Base-by-base conservation (phyloP, 2,888 invertebrate genomes). In the Drosophila quasianomalipes region DNA sequence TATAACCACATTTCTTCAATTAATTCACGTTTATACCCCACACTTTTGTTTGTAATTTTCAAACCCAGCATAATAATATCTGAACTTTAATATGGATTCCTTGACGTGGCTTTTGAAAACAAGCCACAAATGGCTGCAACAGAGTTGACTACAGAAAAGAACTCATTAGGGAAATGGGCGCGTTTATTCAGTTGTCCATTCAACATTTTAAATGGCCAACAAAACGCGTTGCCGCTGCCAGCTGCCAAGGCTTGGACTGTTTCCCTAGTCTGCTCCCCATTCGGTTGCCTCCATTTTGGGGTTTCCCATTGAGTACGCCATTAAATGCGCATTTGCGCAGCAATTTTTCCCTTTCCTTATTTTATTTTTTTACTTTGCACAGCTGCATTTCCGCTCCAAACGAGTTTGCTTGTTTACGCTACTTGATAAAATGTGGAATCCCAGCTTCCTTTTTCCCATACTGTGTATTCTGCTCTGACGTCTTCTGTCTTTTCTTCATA, bases 331-430 rank as follows among this genome's bases (percentile, higher is more conserved):
- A 90, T 88, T 88, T 85, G 60, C 75, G 76, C 69, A 81, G 66
- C 76, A 73, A 39, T 44, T 73, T 76, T 68, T 60, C 12, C 62
- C 52, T 4, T 26, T 9, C 16, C 28, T 19, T 37, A n/a, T 22
- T 47, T 57, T 51, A 14, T 51, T 63, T 72, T 52, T 63, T 52
- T 65, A 44, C 66, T 64, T 62, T 35, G 39, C 70, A 31, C 65
- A 71, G 75, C 72, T 81, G 86, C 90, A 90, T 81, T 86, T 85
- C 90, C 89, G 90, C 54, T 22, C 63, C 71, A 88, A 90, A 86
- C 89, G 83, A 90, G 83, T 79, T 79, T 74, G 72, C 81, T 90
- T 85, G 88, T 90, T 83, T 77, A 60, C 57, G 76, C 59, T 51
- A 61, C 60, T 62, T 31, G 80, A 22, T 16, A 55, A 63, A 74